Evolutionary conservation across 2,888 invertebrate genomes (phyloP), one percentile per base, ranked within the genome.

Genomic region (Lasioglossum morio): DNA sequence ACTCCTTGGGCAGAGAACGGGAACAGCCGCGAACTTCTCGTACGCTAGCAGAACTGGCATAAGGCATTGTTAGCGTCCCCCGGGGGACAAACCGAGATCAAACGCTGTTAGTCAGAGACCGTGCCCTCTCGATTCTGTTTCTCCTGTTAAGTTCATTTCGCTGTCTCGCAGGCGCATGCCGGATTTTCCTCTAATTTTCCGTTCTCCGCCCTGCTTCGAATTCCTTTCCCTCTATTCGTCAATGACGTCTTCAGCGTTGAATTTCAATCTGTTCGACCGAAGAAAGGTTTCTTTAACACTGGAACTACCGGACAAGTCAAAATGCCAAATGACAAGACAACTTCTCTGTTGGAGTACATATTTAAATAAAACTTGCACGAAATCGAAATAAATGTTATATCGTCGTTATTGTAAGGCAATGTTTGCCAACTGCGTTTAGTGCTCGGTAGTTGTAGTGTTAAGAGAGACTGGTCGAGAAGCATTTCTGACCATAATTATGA

Each of bases 11-110:
- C 77, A 66, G 82, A 75, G 86, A 79, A 69, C 82, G 53, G 74
- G 88, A 82, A 77, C 79, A 78, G 69, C 63, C 70, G 80, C 74
- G 79, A 83, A 82, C 57, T 88, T 82, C 70, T 81, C 60, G 84
- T 81, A 84, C 80, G 78, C 72, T 40, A 30, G 1, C 53, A 60
- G 79, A 72, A 85, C 81, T 77, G 91, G 87, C 91, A 91, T 91
- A 91, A 91, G 91, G 91, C 91, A 91, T 91, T 91, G 91, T 91
- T 91, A 91, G 81, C 80, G 30, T 90, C 90, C 87, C 91, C 10
- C 73, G 89, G 90, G 89, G 91, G 91, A 88, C 89, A 87, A 88
- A 89, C 90, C 79, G 87, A 89, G 91, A 89, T 91, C 90, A 91
- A 91, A 91, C 88, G 88, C 87, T 87, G 91, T 91, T 91, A 91